Conservation (phyloP, 1,140 invertebrate species). For the Euschistus heros region DNA sequence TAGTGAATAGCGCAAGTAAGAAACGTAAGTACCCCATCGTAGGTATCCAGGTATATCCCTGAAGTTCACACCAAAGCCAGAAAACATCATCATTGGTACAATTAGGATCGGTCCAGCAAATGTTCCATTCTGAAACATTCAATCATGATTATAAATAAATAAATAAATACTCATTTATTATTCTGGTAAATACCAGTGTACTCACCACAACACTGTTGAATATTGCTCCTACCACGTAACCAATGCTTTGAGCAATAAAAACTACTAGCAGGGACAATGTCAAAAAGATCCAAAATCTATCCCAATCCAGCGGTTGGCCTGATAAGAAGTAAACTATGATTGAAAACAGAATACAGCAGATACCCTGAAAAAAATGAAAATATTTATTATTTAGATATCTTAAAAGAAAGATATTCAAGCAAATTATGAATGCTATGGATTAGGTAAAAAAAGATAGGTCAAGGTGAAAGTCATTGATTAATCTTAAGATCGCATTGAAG, state of each 20-base stretch:
- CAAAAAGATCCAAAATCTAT: constrained; percentile 73
- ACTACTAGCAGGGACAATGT: constrained; percentile 64
- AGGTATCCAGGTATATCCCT: constrained; percentile 66
- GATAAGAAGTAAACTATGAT: constrained; percentile 79
- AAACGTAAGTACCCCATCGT: constrained; percentile 77
- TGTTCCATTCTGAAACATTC: constrained; percentile 56
- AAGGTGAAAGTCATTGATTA: too few relatives aligned
- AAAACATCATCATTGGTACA: constrained; percentile 80
- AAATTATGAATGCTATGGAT: too few relatives aligned
- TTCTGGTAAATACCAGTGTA: constrained; percentile 31
- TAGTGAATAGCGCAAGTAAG: constrained; percentile 78
- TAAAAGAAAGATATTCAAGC: too few relatives aligned
- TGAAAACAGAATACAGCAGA: constrained; percentile 67
- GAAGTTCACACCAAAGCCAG: constrained; percentile 67
- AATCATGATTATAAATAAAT: too few relatives aligned
- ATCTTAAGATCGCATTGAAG: too few relatives aligned
- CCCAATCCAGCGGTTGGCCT: constrained; percentile 60
- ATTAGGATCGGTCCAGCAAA: constrained; percentile 66
- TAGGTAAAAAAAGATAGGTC: too few relatives aligned
- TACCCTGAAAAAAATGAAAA: constrained; percentile 39
- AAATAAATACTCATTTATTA: too few relatives aligned
- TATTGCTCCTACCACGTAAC: constrained; percentile 74
- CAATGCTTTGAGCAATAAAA: constrained; percentile 82
- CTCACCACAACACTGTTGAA: constrained; percentile 71
- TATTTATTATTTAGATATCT: neutral